phyloP scores from a whole-genome alignment of 2,113 vertebrate species.

The Tetraodon nigroviridis region DNA sequence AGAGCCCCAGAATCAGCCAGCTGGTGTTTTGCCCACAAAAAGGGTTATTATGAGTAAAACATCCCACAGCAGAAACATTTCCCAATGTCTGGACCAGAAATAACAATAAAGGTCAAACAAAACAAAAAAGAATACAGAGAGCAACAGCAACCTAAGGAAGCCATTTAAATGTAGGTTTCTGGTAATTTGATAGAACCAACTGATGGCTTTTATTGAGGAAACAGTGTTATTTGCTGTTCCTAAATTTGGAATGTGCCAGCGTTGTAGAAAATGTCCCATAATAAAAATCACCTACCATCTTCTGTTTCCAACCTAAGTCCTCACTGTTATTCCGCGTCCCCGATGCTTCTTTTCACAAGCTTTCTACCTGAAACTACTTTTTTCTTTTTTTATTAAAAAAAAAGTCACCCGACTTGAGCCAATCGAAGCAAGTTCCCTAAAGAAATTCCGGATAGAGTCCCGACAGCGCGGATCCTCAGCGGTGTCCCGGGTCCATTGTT shows the following conservation, averaged over 20 bases:
- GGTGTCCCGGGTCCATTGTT: conserved; percentile 53
- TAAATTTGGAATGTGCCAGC: background rate
- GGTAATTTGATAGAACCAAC: too few relatives aligned
- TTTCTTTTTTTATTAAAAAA: background rate
- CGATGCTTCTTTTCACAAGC: background rate
- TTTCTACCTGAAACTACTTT: conserved; percentile 5
- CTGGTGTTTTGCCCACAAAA: too few relatives aligned
- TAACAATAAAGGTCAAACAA: too few relatives aligned
- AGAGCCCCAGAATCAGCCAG: background rate
- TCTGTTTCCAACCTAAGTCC: conserved; percentile 15
- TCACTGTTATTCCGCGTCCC: conserved; percentile 25
- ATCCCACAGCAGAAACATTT: background rate
- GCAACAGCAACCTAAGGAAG: too few relatives aligned
- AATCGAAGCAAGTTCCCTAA: conserved; percentile 28
- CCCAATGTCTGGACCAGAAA: too few relatives aligned
- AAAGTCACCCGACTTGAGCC: conserved; percentile 2
- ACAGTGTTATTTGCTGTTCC: background rate
- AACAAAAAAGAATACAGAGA: too few relatives aligned
- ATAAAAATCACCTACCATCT: conserved; percentile 59
- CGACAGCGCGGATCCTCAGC: conserved; percentile 46
- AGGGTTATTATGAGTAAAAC: background rate
- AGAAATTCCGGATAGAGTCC: conserved; percentile 33
- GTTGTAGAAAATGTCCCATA: too few relatives aligned
- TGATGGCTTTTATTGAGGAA: background rate
- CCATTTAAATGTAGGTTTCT: too few relatives aligned